Evolutionary conservation across 1,140 invertebrate genomes (phyloP), one percentile per base, ranked within the genome.

Genomic region (Octopus sinensis): DNA sequence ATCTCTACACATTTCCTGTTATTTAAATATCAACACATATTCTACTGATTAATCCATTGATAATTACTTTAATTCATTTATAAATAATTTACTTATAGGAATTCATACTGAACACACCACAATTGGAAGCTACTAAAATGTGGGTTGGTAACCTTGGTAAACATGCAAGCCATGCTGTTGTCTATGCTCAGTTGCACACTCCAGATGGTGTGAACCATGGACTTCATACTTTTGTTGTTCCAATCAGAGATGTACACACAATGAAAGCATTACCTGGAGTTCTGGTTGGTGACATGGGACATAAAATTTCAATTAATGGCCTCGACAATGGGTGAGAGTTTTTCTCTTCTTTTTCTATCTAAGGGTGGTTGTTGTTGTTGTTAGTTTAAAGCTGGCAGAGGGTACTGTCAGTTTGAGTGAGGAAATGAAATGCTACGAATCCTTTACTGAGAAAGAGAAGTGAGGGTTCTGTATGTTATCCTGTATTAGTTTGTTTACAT

Each of bases 71-170:
- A 43, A 43, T 43, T 43, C 30, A 43, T 43, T 43, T 43, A 43
- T 43, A 43, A 43, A 43, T 43, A 43, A 43, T 43, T 43, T 43
- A 3, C n/a, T 82, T 86, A 43, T 91, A 95, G 91, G 93, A 94
- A 90, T 98, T 98, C 91, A 92, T 98, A 52, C 92, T 99, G 10
- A 94, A 98, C 88, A 96, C 97, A 0, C 96, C 97, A 0, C 95
- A 97, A 90, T 96, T 98, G 92, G 94, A 97, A 91, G 96, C 96
- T 52, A 95, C 96, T 75, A 99, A 99, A 93, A 97, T 96, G 91
- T 99, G 97, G 97, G 96, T 94, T 7, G 89, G 88, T 7, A 89
- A 90, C 84, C 85, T 89, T 95, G 95, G 82, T 94, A 97, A 93
- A 77, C 94, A 93, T 53, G 95, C 95, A 80, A 97, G 96, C 0